Evolutionary conservation across 2,113 vertebrate genomes (phyloP), one percentile per base, ranked within the genome.

Genomic region (Dryoscopus gambensis): DNA sequence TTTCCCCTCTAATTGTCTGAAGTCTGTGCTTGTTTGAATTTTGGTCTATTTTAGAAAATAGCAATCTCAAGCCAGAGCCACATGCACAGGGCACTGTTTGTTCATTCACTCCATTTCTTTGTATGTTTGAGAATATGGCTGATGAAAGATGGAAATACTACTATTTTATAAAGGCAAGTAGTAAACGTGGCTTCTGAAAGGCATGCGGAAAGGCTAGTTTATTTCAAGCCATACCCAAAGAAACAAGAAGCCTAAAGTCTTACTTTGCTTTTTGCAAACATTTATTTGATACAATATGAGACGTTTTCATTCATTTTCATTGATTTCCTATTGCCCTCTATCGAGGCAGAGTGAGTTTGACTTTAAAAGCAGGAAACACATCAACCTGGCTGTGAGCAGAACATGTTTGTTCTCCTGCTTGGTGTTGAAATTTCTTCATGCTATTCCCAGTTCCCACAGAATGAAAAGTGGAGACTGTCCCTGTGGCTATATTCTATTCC

Each of bases 291-390:
- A 84, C 37, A 74, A 79, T 1, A 22, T 53, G 52, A 75, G 52
- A 71, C 39, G n/a, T 89, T 94, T 89, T 63, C 56, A 68, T 95
- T 95, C 40, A 73, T 96, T 95, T 96, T 90, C 56, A 89, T 64
- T 85, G 89, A 94, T 94, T 96, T 84, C 65, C 86, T 88, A 63
- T 76, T 82, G 68, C 81, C 46, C 74, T 87, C 65, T 86, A 93
- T 90, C 1, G 10, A 88, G 76, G 59, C 73, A 59, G 64, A 87
- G 55, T 3, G 23, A 81, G n/a, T 78, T 91, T 87, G 85, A 55
- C 33, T 12, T 90, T 85, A 81, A 88, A 84, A 92, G 57, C 62
- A 71, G 70, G 44, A 52, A 62, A 59, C 73, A 59, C 37, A 15
- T 77, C 62, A 92, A 94, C 60, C 71, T 90, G 24, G 44, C 40